Evolutionary conservation across 2,113 vertebrate species (phyloP).

Genomic region (Erythrolamprus reginae): DNA sequence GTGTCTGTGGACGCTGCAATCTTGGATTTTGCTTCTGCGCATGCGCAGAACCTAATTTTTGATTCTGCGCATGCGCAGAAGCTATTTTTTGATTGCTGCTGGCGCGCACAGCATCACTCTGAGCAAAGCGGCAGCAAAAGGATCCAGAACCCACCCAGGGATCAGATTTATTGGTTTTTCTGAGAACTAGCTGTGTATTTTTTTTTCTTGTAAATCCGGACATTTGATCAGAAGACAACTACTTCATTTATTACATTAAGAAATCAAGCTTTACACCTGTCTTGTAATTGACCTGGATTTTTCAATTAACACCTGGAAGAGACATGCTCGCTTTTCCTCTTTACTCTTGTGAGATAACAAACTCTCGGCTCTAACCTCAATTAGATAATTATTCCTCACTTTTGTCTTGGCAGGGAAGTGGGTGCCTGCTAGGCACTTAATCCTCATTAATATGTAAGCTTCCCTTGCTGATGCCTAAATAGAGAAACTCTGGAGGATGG

Average conservation of each 20-base stretch:
- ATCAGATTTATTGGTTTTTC: not conserved
- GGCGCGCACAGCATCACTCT: too few relatives aligned
- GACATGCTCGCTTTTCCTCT: not conserved
- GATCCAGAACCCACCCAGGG: not conserved
- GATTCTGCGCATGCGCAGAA: too few relatives aligned
- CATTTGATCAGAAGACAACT: not conserved
- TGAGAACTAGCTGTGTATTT: not conserved
- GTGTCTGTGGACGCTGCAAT: too few relatives aligned
- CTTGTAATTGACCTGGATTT: not conserved
- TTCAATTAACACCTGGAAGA: not conserved
- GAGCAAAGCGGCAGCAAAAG: too few relatives aligned
- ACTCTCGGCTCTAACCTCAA: not conserved
- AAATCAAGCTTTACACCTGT: not conserved
- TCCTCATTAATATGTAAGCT: not conserved
- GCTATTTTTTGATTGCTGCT: too few relatives aligned
- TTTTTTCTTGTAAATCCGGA: not conserved
- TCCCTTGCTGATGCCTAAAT: not conserved
- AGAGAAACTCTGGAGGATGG: not conserved
- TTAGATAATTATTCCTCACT: not conserved
- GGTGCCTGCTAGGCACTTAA: not conserved
- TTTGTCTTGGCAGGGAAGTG: not conserved
- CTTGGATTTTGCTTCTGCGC: too few relatives aligned
- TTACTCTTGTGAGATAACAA: not conserved
- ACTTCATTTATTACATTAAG: not conserved
- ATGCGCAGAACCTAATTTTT: too few relatives aligned